Base-by-base conservation (phyloP, 2,888 invertebrate species). In the Nasonovia ribisnigri region DNA sequence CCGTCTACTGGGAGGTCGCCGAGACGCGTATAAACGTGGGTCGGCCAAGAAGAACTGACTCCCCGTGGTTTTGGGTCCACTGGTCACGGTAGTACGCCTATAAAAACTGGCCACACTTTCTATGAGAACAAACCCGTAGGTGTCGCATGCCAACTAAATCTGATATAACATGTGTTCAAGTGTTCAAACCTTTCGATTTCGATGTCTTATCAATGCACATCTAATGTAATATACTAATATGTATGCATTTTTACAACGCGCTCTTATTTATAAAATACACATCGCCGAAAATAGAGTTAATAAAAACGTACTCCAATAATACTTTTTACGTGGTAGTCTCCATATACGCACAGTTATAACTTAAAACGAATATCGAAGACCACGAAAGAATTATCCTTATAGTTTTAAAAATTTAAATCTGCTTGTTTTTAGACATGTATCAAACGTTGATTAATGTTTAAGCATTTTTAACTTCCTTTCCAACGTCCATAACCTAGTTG, bases 61-160 rank as follows among this genome's bases (percentile, higher is more conserved):
- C 84, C 57, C 91, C n/a, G 11, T 16, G 60, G 60, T 92, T 84
- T 92, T 77, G 24, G 60, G 67, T 92, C 51, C 92, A 88, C 92
- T 88, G 92, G 54, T 92, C 88, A 46, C 77, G 67, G 92, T 42
- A 11, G n/a, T 36, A 87, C n/a, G 57, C 60, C 43, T 87, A 46
- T 60, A 48, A 86, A 92, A 57, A 86, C 86, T n/a, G 20, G 87
- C 48, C 60, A 67, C 48, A 60, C 92, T 92, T 92, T 92, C 92
- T 92, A 87, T 48, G 42, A 84, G 48, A 60, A 87, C 26, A 48
- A 87, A 92, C 67, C 67, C 48, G 92, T 92, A 87, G 92, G 92
- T 92, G 92, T 92, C 87, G 48, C 67, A 87, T 6, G 86, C 60
- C 86, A 48, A 92, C 60, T 54, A 20, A 26, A 91, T 46, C 60